phyloP scores from a whole-genome alignment of 2,113 vertebrate species.

The Formicarius rufipectus region DNA sequence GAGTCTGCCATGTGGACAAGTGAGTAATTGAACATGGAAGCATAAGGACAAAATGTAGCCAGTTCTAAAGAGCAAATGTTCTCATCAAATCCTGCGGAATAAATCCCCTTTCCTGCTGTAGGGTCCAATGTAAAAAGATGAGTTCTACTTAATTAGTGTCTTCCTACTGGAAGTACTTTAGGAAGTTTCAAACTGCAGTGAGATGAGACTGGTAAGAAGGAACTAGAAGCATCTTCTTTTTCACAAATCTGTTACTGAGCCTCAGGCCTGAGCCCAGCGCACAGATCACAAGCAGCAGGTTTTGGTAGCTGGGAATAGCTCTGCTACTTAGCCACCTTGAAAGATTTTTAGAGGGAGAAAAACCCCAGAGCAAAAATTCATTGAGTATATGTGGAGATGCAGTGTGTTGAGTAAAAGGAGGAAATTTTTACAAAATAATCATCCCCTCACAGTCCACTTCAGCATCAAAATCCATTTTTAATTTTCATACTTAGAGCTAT shows the following conservation, averaged over 20 bases:
- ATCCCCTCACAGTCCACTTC: not conserved
- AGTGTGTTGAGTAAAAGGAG: not conserved
- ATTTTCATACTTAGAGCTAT: not conserved
- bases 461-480: not conserved
- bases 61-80: slow-evolving; percentile 20
- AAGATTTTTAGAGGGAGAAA: not conserved
- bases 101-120: not conserved
- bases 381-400: not conserved
- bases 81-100: not conserved
- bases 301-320: not conserved
- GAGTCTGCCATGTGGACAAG: not conserved
- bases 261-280: not conserved
- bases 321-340: not conserved
- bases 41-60: not conserved
- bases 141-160: not conserved
- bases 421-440: not conserved
- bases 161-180: not conserved
- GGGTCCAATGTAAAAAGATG: not conserved
- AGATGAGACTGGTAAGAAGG: not conserved
- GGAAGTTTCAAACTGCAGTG: not conserved
- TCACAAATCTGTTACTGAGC: not conserved
- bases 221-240: not conserved
- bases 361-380: not conserved
- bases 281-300: not conserved
- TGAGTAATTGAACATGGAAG: not conserved